Evolutionary conservation across 2,888 invertebrate genomes (phyloP).

Genomic region (Pyrrhosoma nymphula): DNA sequence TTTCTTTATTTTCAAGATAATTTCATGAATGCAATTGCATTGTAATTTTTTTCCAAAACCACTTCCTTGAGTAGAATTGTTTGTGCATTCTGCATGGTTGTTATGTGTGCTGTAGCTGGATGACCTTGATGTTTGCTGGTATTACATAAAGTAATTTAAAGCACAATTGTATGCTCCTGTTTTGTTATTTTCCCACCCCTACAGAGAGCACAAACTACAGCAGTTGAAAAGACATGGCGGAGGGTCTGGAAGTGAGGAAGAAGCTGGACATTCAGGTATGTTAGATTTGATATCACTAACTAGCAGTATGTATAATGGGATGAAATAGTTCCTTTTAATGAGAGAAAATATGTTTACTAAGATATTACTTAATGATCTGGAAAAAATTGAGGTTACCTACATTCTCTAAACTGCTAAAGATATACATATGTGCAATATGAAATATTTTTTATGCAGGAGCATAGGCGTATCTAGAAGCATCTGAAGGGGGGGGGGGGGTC

Average conservation of each 20-base stretch:
- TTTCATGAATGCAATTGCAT: conserved; percentile 48
- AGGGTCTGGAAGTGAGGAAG: conserved; percentile 87
- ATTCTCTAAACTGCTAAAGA: no score
- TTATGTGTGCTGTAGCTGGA: conserved; percentile 54
- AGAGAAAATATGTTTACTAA: neutral
- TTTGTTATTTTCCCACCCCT: conserved; percentile 72
- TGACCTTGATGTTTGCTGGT: conserved; percentile 61
- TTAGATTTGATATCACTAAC: conserved; percentile 20
- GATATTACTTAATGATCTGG: neutral
- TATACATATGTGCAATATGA: no score
- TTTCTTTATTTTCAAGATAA: conserved; percentile 46
- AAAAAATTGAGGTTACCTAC: neutral
- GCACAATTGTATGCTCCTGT: conserved; percentile 54
- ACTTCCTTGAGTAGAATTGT: conserved; percentile 51
- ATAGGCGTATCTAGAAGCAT: no score
- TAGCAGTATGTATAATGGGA: neutral
- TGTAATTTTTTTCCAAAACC: conserved; percentile 21
- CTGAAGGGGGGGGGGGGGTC: no score
- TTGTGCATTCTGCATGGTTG: conserved; percentile 62
- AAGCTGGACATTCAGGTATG: conserved; percentile 87
- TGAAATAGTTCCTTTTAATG: neutral
- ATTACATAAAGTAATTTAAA: conserved; percentile 25
- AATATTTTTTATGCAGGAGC: no score
- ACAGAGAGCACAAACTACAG: conserved; percentile 89
- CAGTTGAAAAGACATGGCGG: conserved; percentile 87